A percentile compares a stretch with the other conserved stretches of the same genome.
Conservation (phyloP, 2,797 vertebrate genomes). For the Melopsittacus undulatus region DNA sequence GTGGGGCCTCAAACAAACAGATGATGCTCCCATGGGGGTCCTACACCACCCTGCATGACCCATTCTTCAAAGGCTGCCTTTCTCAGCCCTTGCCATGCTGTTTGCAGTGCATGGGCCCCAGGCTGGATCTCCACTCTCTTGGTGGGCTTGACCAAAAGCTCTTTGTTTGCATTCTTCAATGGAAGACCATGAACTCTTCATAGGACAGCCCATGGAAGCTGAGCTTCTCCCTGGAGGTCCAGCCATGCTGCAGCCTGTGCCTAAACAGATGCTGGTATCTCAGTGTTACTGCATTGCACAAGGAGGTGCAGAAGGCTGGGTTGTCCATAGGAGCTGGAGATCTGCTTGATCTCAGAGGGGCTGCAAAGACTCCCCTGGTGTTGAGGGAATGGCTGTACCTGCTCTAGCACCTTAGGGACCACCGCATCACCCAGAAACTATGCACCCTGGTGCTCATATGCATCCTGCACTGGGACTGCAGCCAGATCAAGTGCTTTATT, state of each 20-base stretch:
- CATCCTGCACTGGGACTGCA: neutral
- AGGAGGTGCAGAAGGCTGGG: neutral
- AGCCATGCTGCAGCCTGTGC: neutral
- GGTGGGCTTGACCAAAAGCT: neutral
- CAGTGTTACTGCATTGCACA: neutral
- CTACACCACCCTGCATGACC: neutral
- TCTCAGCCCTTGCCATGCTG: neutral
- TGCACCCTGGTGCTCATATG: neutral
- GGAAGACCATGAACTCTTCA: no score
- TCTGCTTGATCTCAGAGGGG: neutral
- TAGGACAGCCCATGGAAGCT: neutral
- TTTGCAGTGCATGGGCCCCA: no score
- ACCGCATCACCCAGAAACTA: neutral
- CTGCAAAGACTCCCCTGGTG: neutral
- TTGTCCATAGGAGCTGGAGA: neutral
- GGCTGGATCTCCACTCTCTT: rapidly evolving
- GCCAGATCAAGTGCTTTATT: neutral
- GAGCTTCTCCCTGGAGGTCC: neutral
- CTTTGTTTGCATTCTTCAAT: neutral
- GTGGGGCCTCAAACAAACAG: neutral
- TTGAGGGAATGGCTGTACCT: neutral
- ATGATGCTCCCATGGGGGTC: rapidly evolving
- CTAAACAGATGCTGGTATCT: neutral
- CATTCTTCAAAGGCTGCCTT: neutral
- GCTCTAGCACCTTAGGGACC: neutral